Base-by-base conservation (phyloP, 2,888 invertebrate genomes). In the Exocentrus adspersus region DNA sequence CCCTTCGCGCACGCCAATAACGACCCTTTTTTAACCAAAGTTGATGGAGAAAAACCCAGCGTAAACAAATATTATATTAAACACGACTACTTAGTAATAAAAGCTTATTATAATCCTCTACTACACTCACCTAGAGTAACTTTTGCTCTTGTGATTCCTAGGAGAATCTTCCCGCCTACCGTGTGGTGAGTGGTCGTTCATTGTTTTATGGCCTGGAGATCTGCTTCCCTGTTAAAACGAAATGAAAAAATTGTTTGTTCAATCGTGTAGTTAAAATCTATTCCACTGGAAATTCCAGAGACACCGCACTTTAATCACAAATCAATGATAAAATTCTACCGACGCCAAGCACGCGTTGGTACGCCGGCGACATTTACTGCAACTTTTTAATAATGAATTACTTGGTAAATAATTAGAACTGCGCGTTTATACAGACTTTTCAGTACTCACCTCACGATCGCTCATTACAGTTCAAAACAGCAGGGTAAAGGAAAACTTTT, bases 101-200 rank as follows among this genome's bases (percentile, higher is more conserved):
- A n/a, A n/a, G n/a, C n/a, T n/a, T n/a, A n/a, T n/a, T n/a, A 28
- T 19, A 17, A 61, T 19, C 42, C 24, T 51, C 20, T 14, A 45
- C 24, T 41, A 46, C 48, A 53, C 73, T 76, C 74, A 82, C 82
- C 82, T 81, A 63, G 82, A 82, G 71, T 80, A 82, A 67, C 82
- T 81, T 69, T 81, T 82, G 60, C 75, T 77, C 69, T 82, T 82
- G 71, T 81, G 80, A 67, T 80, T 80, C 65, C 82, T 75, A 3
- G 82, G 82, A 4, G 82, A 82, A 52, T 82, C 81, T 65, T 82
- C 81, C 59, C 80, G 79, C 67, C 81, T 75, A 57, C 75, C 78
- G 70, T 80, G 80, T 42, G 81, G 81, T 51, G 82, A 81, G 71
- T 79, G 79, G 58, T 81, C 80, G 10, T 78, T 79, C 76, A 80